These are phyloP conservation scores for Chrysogorgia sp. DNA, from an alignment of 92 coral and sea anemone genomes.

Conservation along the genomic window DNA sequence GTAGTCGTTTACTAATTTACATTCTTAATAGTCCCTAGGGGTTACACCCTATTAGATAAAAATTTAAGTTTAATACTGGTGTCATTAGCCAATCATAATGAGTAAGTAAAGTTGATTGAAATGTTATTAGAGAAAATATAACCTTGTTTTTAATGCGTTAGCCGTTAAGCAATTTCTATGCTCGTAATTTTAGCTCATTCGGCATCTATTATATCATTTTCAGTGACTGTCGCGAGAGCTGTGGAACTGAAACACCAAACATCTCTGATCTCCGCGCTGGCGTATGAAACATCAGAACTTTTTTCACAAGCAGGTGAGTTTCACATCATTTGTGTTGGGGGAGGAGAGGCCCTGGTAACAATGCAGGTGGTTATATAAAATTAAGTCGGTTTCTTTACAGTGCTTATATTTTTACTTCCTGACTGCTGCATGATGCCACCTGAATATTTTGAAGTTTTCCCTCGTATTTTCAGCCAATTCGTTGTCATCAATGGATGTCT, in stretches of 20 bases:
- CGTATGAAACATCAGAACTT: constrained; percentile 89
- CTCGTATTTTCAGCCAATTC: constrained; percentile 69
- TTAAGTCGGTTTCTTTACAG: neutral
- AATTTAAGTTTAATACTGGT: too few species aligned
- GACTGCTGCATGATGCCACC: too few species aligned
- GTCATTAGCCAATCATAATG: too few species aligned
- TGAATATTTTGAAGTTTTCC: neutral
- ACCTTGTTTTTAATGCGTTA: too few species aligned
- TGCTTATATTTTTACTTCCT: neutral
- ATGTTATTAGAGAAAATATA: too few species aligned
- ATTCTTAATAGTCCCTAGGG: too few species aligned
- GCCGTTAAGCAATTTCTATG: too few species aligned
- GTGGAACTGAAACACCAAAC: constrained; percentile 95
- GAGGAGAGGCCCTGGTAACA: too few species aligned
- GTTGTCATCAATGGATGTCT: constrained; percentile 77
- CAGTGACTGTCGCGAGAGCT: constrained; percentile 98
- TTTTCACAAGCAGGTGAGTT: constrained; percentile 84
- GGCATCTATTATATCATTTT: neutral
- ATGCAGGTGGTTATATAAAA: neutral
- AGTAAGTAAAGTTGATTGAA: too few species aligned
- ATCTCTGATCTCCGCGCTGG: constrained; percentile 82
- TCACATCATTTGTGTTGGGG: neutral
- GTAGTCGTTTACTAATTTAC: too few species aligned
- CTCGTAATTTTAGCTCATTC: too few species aligned
- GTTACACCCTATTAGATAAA: too few species aligned